Evolutionary conservation across 1,140 invertebrate species (phyloP).

Genomic region (Eciton burchellii): DNA sequence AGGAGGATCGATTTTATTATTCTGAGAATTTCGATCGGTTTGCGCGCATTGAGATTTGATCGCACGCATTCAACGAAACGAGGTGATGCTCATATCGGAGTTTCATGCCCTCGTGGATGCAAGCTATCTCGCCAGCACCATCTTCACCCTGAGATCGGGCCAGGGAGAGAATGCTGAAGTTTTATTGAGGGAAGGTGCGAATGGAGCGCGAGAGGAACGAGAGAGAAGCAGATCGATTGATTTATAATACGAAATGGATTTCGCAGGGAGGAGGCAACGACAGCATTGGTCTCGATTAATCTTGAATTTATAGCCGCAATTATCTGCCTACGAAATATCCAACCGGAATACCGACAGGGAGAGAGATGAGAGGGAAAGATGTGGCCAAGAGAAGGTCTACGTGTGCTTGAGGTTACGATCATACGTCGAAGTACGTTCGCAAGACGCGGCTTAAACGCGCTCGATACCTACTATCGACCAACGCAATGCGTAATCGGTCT

Average conservation of each 20-base stretch:
- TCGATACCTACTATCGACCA: slow-evolving; percentile 57
- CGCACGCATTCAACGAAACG: slow-evolving; percentile 51
- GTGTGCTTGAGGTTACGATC: slow-evolving; percentile 56
- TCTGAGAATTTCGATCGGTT: slow-evolving; percentile 37
- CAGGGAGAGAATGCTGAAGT: slow-evolving; percentile 66
- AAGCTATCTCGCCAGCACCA: slow-evolving; percentile 68
- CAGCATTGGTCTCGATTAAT: slow-evolving; percentile 78
- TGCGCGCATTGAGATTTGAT: slow-evolving; percentile 52
- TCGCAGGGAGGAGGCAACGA: slow-evolving; percentile 77
- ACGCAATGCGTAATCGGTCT: slow-evolving; percentile 59
- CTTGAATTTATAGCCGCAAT: slow-evolving; percentile 80
- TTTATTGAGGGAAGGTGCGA: slow-evolving; percentile 75
- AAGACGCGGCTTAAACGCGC: slow-evolving; percentile 11
- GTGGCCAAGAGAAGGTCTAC: slow-evolving; percentile 34
- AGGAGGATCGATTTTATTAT: slow-evolving; percentile 46
- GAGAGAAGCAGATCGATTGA: slow-evolving; percentile 75
- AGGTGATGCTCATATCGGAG: slow-evolving; percentile 36
- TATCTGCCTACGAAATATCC: slow-evolving; percentile 79
- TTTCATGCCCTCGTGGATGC: slow-evolving; percentile 49
- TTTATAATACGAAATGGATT: slow-evolving; percentile 81
- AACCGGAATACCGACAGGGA: slow-evolving; percentile 49
- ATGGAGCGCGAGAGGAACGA: slow-evolving; percentile 57
- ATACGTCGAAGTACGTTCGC: slow-evolving; percentile 45
- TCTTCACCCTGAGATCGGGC: slow-evolving; percentile 55
- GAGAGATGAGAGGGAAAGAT: slow-evolving; percentile 17